Conservation (phyloP, 1,140 invertebrate genomes). For the Ephestia elutella region DNA sequence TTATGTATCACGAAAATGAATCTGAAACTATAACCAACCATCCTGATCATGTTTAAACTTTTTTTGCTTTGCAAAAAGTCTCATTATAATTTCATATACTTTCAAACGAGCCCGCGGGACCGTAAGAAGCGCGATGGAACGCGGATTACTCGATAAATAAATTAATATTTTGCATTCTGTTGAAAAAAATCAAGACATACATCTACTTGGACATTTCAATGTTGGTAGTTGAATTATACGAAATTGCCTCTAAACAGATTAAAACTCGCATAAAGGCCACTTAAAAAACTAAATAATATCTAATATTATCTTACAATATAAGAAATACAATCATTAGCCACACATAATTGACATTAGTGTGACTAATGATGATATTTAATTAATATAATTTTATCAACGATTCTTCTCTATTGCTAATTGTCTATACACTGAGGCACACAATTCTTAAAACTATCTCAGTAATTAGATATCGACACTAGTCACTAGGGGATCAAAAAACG, state of each 20-base stretch:
- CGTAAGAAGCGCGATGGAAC: no score
- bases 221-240: neutral
- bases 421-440: constrained; percentile 70
- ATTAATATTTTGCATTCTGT: no score
- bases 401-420: constrained; percentile 32
- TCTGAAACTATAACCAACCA: no score
- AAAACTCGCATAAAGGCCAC: constrained; percentile 43
- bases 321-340: constrained; percentile 35
- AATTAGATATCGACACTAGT: neutral
- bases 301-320: constrained; percentile 39
- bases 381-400: constrained; percentile 24
- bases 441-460: constrained; percentile 54
- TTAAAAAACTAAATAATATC: constrained; percentile 56
- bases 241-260: neutral
- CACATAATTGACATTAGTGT: constrained; percentile 20
- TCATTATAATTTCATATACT: no score
- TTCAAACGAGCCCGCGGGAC: no score
- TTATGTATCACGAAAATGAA: no score
- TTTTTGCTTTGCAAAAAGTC: no score
- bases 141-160: no score
- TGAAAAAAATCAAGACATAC: no score
- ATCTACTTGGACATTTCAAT: neutral
- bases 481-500: constrained; percentile 15
- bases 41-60: no score
- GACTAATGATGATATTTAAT: constrained; percentile 30